Evolutionary conservation across 2,888 invertebrate genomes (phyloP), one percentile per base, ranked within the genome.

Genomic region (Stenoptilia bipunctidactyla): DNA sequence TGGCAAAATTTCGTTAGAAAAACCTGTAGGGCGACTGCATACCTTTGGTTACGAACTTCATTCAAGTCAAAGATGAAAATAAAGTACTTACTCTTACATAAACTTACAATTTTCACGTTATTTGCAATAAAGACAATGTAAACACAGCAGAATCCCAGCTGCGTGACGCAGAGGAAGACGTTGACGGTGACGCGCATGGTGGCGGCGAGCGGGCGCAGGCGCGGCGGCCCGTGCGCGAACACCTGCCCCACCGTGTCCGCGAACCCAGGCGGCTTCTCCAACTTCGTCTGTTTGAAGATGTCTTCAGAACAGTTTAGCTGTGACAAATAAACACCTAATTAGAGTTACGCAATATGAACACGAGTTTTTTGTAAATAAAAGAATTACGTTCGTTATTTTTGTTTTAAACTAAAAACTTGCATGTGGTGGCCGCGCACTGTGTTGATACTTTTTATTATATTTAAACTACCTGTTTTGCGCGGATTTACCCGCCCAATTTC

Each of bases 121-220:
- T 90, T 90, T 9, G 96, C 92, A 50, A 98, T 93, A 69, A 98
- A 98, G 13, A 98, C 94, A 57, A 97, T 93, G 75, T 98, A 98
- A 15, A 98, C 94, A 69, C 97, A 97, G 73, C 98, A 98, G 80
- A 98, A 98, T 44, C 98, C 98, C 45, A 98, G 85, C 77, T 98
- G 98, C n/a, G 98, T 98, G 42, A 97, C 85, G 68, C 96, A 93
- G 40, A 98, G 88, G 77, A 97, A 97, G 10, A 88, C 58, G 72
- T 97, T 95, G 45, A 97, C 93, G 41, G 90, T 56, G 25, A 82
- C 85, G 76, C 89, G 89, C 86, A 92, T 90, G 6, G 76, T 56
- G 20, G 71, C 74, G 0, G 92, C 87, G 56, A 89, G 85, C 15
- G 79, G 82, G 34, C 89, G 85, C n/a, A 91, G 58, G 20, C 72